Percentiles rank a stretch among this genome's conserved stretches.
These are phyloP conservation scores for Saturnia pavonia DNA, from an alignment of 2,888 invertebrate species.

Conservation along the genomic window DNA sequence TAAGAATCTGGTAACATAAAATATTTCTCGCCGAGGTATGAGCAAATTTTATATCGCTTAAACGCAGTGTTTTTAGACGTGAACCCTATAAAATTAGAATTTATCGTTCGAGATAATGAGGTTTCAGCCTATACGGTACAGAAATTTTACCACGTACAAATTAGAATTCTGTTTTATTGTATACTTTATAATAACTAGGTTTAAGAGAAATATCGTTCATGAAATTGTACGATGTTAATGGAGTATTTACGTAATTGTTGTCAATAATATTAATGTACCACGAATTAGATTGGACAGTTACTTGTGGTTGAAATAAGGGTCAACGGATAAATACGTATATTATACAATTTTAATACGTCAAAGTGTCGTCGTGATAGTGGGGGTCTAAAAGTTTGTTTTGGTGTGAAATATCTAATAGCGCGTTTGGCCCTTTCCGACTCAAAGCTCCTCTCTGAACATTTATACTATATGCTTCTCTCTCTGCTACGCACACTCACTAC, in stretches of 20 bases:
- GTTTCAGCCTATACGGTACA: conserved; percentile 1
- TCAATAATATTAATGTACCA: neutral
- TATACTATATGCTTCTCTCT: too few relatives aligned
- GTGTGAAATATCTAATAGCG: too few relatives aligned
- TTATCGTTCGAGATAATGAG: conserved; percentile 10
- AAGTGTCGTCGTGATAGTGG: too few relatives aligned
- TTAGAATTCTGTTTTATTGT: neutral
- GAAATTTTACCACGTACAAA: neutral
- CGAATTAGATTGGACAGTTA: neutral
- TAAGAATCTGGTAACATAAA: conserved; percentile 18
- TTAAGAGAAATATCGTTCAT: neutral
- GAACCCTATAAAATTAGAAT: conserved; percentile 16
- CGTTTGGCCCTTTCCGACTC: too few relatives aligned
- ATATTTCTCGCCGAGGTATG: conserved; percentile 12
- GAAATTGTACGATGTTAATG: neutral
- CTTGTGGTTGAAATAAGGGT: too few relatives aligned
- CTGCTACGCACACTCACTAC: too few relatives aligned
- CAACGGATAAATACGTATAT: too few relatives aligned
- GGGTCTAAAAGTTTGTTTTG: too few relatives aligned
- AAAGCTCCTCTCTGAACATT: too few relatives aligned
- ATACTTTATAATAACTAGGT: conserved; percentile 9
- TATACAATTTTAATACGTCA: too few relatives aligned
- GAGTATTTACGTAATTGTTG: neutral
- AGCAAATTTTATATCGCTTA: conserved; percentile 20
- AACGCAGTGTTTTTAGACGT: conserved; percentile 18